Percentiles rank a stretch among this genome's conserved stretches.
Evolutionary conservation across 2,888 invertebrate genomes (phyloP).

Genomic region (Apoda limacodes): DNA sequence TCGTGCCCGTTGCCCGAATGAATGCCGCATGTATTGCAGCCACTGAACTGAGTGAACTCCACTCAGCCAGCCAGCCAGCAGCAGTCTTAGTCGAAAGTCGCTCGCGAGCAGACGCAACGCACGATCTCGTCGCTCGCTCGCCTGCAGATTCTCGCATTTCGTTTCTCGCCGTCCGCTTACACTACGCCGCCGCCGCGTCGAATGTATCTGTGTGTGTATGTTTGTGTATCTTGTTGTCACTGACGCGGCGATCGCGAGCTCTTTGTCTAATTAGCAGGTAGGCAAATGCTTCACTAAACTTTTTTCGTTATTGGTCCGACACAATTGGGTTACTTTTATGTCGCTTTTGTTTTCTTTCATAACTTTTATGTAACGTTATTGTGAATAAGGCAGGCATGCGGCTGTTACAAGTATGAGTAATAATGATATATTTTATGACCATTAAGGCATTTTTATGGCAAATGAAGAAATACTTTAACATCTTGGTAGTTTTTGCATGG

Average conservation of each 20-base stretch:
- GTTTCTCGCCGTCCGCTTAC: constrained; percentile 14
- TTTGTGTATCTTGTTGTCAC: constrained; percentile 50
- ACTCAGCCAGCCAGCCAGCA: constrained; percentile 27
- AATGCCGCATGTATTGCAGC: constrained; percentile 28
- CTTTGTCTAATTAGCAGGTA: constrained; percentile 67
- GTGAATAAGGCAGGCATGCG: no score
- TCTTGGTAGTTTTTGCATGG: no score
- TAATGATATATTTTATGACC: no score
- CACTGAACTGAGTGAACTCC: constrained; percentile 12
- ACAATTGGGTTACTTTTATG: constrained; percentile 25
- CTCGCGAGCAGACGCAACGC: constrained; percentile 42
- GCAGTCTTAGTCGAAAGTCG: constrained; percentile 53
- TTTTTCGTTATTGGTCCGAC: constrained; percentile 29
- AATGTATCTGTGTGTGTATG: constrained; percentile 51
- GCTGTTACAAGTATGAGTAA: no score
- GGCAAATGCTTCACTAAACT: constrained; percentile 46
- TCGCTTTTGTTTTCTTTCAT: constrained; percentile 27
- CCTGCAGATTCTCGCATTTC: constrained; percentile 30
- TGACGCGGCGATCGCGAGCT: constrained; percentile 44
- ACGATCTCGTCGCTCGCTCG: constrained; percentile 23
- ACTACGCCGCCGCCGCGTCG: constrained; percentile 24
- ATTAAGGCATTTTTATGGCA: constrained; percentile 4
- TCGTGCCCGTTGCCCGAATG: constrained; percentile 36
- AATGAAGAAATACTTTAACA: no score
- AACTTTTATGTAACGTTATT: no score